Evolutionary conservation across 2,797 vertebrate genomes (phyloP), one percentile per base, ranked within the genome.

Genomic region (Pampus argenteus): DNA sequence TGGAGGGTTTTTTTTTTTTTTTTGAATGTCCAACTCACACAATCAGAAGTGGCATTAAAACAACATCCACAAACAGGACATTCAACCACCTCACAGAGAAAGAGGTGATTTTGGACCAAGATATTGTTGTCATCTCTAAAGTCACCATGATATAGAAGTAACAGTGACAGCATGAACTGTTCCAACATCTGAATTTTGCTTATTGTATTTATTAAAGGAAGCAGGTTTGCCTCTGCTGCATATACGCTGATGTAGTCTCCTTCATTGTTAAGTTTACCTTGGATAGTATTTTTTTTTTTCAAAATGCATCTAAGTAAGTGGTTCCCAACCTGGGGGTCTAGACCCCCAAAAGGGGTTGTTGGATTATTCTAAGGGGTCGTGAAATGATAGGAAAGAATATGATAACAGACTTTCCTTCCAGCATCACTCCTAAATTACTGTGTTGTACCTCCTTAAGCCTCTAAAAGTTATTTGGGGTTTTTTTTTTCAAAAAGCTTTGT

Each of bases 221-320:
- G 3, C 20, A 28, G 29, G 45, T 78, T 51, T 82, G 3, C 25
- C 10, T 50, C 45, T 49, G 13, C 28, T 74, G 20, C 28, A 44
- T 23, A 64, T 59, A 17, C 68, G 26, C 48, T 72, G 11, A 47
- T 73, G 28, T 34, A 75, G 23, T 59, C 13, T 56, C 58, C 36
- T 22, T 65, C 54, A 47, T 38, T 31, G 15, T 29, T 54, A 49
- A 38, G 18, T 71, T 51, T 79, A 54, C 71, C 72, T 79, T 57
- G 44, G 17, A 40, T 15, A 25, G 22, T 56, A 2, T 15, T 25
- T 50, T 34, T 50, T 34, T 10, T 64, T 50, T 22, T 54, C 44
- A 58, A 22, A 67, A 51, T 67, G 22, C 7, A 63, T 63, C 3
- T 22, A 25, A 65, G 22, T 9, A 25, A 60, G 38, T 42, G 38